Percentiles rank a stretch among this genome's conserved stretches.
These are phyloP conservation scores for Eupeodes latifasciatus DNA, from an alignment of 2,888 invertebrate species.

Conservation along the genomic window DNA sequence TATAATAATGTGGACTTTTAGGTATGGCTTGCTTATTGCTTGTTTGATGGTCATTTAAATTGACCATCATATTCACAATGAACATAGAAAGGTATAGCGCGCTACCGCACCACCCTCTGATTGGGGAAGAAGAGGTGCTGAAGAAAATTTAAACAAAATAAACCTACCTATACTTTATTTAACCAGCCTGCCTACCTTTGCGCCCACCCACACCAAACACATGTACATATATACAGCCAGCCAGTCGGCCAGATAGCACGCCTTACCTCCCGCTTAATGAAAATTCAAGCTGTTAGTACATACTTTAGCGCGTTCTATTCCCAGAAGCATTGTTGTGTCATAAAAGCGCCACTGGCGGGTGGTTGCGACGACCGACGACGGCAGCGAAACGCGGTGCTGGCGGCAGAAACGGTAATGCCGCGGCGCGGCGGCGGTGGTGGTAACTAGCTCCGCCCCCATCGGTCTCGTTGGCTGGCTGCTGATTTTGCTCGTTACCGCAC, in stretches of 20 bases:
- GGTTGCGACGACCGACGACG: background rate
- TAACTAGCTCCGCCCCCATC: slow-evolving; percentile 67
- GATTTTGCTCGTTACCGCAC: slow-evolving; percentile 38
- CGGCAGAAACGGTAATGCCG: background rate
- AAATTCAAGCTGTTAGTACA: slow-evolving; percentile 26
- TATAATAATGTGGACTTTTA: background rate
- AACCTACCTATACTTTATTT: slow-evolving; percentile 41
- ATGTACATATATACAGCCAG: background rate
- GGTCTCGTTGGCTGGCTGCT: slow-evolving; percentile 74
- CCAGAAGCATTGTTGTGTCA: slow-evolving; percentile 73
- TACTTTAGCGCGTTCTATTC: slow-evolving; percentile 39
- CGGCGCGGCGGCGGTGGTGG: background rate
- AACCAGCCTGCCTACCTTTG: slow-evolving; percentile 64
- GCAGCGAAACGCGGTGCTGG: too few relatives aligned
- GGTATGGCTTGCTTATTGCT: background rate
- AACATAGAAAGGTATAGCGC: too few relatives aligned
- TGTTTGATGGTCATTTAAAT: slow-evolving; percentile 38
- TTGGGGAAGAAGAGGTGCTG: background rate
- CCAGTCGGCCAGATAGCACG: slow-evolving; percentile 15
- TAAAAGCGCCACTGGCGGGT: slow-evolving; percentile 64
- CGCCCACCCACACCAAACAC: slow-evolving; percentile 29
- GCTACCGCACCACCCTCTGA: background rate
- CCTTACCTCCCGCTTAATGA: slow-evolving; percentile 2
- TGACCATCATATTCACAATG: background rate
- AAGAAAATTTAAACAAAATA: slow-evolving; percentile 14